Percentiles rank a stretch among this genome's conserved stretches.
phyloP scores from a whole-genome alignment of 2,797 vertebrate species.

The Gymnopithys bicolor region DNA sequence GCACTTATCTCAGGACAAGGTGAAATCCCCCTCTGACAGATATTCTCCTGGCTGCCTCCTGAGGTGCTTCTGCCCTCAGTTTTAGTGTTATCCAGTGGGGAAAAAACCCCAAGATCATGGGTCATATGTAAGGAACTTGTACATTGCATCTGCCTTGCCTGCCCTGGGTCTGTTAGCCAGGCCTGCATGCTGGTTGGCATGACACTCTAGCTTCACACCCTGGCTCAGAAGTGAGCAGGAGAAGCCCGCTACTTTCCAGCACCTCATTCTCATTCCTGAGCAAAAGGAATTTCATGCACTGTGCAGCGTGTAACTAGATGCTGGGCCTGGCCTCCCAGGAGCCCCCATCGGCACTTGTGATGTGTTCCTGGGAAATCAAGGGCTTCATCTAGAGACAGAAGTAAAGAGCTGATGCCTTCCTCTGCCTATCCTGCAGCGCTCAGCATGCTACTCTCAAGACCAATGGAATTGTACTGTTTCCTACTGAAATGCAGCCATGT shows the following conservation, averaged over 20 bases:
- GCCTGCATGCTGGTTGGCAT: accelerated
- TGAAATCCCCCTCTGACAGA: background rate
- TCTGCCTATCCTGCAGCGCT: background rate
- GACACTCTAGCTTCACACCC: background rate
- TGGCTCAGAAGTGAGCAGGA: background rate
- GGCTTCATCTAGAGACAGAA: background rate
- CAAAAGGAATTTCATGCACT: background rate
- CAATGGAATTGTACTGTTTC: background rate
- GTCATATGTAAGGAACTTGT: background rate
- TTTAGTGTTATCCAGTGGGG: background rate
- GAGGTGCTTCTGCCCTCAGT: background rate
- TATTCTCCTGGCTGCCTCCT: background rate
- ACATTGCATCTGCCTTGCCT: background rate
- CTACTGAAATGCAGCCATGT: background rate
- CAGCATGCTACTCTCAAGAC: accelerated
- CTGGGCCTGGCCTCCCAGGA: background rate
- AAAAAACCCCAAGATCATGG: accelerated
- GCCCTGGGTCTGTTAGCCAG: background rate
- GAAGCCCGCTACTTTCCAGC: background rate
- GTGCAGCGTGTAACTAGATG: background rate
- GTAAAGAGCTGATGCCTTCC: background rate
- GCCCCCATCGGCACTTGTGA: background rate
- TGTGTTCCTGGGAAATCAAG: background rate
- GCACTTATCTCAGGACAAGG: background rate
- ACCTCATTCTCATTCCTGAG: background rate